Evolutionary conservation across 1,140 invertebrate genomes (phyloP).

Genomic region (Anoplolepis gracilipes): DNA sequence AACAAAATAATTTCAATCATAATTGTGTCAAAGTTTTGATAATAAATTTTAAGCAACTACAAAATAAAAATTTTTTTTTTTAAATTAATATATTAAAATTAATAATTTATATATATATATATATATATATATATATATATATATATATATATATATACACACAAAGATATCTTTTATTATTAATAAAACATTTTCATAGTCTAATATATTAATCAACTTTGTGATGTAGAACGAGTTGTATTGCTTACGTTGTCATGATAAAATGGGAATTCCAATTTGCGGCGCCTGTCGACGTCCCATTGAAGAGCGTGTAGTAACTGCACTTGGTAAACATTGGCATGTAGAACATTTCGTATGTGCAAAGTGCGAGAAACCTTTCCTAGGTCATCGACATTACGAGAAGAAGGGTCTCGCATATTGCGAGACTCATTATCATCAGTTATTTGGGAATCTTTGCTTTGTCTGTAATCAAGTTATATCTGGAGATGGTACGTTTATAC

Average conservation of each 20-base stretch:
- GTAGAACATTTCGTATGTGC: slow-evolving; percentile 99
- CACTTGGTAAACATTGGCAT: slow-evolving; percentile 99
- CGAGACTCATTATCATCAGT: slow-evolving; percentile 99
- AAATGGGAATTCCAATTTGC: slow-evolving; percentile 99
- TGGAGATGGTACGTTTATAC: slow-evolving; percentile 94
- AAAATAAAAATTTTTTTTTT: no score
- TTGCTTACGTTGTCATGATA: slow-evolving; percentile 99
- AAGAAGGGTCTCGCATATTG: slow-evolving; percentile 99
- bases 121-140: no score
- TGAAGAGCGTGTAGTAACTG: slow-evolving; percentile 98
- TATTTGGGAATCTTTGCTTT: slow-evolving; percentile 99
- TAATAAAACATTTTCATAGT: not conserved
- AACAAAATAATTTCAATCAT: not conserved
- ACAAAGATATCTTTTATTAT: not conserved
- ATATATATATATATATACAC: no score
- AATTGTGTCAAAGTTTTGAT: not conserved
- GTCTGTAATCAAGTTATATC: slow-evolving; percentile 99
- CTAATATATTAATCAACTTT: slow-evolving; percentile 17
- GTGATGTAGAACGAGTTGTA: slow-evolving; percentile 95
- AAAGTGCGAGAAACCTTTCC: slow-evolving; percentile 99
- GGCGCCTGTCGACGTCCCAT: slow-evolving; percentile 98
- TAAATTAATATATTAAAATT: no score
- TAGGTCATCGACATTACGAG: slow-evolving; percentile 99
- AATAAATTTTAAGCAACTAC: not conserved
- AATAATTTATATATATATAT: no score